Conservation (phyloP, 1,140 invertebrate species). For the Oedothorax gibbosus region DNA sequence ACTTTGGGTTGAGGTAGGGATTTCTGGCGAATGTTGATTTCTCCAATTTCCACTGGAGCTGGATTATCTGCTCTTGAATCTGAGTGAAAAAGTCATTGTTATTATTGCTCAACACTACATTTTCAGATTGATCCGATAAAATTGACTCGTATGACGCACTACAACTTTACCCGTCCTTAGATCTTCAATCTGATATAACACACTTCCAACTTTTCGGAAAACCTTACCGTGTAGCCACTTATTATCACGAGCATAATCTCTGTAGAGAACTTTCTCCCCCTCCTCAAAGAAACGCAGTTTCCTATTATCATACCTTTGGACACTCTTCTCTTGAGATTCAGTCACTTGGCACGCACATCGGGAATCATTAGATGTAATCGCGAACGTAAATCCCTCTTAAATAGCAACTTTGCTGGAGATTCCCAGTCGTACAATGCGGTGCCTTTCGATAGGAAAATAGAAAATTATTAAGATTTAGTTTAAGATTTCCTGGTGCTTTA, state of each 20-base stretch:
- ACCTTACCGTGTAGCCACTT: neutral
- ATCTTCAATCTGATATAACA: conserved; percentile 8
- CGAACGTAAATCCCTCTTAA: neutral
- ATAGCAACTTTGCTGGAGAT: neutral
- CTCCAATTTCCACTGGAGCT: neutral
- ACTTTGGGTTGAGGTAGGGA: neutral
- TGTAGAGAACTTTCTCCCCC: conserved; percentile 1
- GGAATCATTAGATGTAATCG: neutral
- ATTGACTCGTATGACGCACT: conserved; percentile 8
- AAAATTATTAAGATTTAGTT: neutral
- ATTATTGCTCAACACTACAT: neutral
- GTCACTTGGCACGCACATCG: neutral
- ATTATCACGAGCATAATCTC: conserved; percentile 6
- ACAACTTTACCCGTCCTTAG: neutral
- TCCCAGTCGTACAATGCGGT: neutral
- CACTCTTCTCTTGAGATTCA: conserved; percentile 2
- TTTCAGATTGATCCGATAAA: conserved; percentile 1
- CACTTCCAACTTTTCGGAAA: neutral
- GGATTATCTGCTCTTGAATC: neutral
- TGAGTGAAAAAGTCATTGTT: conserved; percentile 3
- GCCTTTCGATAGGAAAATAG: neutral
- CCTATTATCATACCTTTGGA: neutral
- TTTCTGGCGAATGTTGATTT: neutral
- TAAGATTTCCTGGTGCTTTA: neutral
- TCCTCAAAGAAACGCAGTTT: neutral